Evolutionary conservation across 2,888 invertebrate species (phyloP).

Genomic region (Disparrhopalites patrizii): DNA sequence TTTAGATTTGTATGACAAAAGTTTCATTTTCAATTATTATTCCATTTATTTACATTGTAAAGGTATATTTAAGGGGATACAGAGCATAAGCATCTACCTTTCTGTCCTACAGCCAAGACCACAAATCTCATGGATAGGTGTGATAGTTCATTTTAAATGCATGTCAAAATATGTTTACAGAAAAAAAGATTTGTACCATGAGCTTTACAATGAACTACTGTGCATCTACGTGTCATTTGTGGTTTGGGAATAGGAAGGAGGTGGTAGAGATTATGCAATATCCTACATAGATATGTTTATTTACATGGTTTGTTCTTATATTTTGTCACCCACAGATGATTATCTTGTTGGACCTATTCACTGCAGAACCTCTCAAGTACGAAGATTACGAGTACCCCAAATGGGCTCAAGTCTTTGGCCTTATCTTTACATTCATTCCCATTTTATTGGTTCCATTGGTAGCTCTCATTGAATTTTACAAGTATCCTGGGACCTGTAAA

Average conservation of each 20-base stretch:
- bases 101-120: too few relatives aligned
- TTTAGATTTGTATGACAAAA: neutral
- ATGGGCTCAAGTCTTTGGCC: slow-evolving; percentile 69
- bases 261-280: too few relatives aligned
- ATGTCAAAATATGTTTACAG: too few relatives aligned
- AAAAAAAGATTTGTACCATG: too few relatives aligned
- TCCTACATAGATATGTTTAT: neutral
- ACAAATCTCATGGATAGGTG: too few relatives aligned
- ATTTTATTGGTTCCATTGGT: slow-evolving; percentile 68
- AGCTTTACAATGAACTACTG: too few relatives aligned
- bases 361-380: slow-evolving; percentile 37
- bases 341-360: slow-evolving; percentile 44
- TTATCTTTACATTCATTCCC: slow-evolving; percentile 68
- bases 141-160: too few relatives aligned
- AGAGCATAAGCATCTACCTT: too few relatives aligned
- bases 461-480: slow-evolving; percentile 61
- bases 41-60: too few relatives aligned
- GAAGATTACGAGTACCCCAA: slow-evolving; percentile 62
- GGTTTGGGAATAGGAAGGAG: too few relatives aligned
- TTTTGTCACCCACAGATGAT: slow-evolving; percentile 32
- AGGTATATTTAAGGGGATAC: too few relatives aligned
- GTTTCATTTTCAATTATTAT: neutral
- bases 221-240: too few relatives aligned
- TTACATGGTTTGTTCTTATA: neutral
- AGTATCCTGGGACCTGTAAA: slow-evolving; percentile 64